phyloP scores from a whole-genome alignment of 2,888 invertebrate genomes.

The Sceliomorpha sp. region DNA sequence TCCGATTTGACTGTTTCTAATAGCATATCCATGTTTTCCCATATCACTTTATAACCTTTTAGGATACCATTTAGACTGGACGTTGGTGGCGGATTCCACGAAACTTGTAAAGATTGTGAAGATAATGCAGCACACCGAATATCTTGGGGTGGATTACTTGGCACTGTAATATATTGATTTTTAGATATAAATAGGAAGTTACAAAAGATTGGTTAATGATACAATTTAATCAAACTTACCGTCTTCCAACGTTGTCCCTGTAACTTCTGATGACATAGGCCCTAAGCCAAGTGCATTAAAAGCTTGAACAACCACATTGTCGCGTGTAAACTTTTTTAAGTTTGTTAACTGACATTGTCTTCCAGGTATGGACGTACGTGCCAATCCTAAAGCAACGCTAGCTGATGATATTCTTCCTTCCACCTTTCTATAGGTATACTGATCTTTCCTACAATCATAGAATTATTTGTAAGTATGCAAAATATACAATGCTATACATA shows the following conservation, averaged over 20 bases:
- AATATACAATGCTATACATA: too few relatives aligned
- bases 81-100: constrained; percentile 91
- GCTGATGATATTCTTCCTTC: constrained; percentile 77
- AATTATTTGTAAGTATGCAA: too few relatives aligned
- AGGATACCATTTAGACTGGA: constrained; percentile 92
- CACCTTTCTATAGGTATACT: constrained; percentile 76
- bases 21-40: constrained; percentile 76
- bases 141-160: constrained; percentile 91
- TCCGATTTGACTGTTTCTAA: constrained; percentile 76
- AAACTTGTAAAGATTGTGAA: constrained; percentile 91
- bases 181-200: neutral
- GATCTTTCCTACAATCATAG: constrained; percentile 61
- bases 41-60: constrained; percentile 90
- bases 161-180: constrained; percentile 82
- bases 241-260: constrained; percentile 82
- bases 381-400: constrained; percentile 74
- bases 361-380: constrained; percentile 76
- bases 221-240: too few relatives aligned
- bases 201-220: too few relatives aligned
- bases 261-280: constrained; percentile 81
- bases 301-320: constrained; percentile 81
- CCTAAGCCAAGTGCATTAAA: constrained; percentile 82
- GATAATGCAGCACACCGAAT: constrained; percentile 90
- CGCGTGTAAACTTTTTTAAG: constrained; percentile 82
- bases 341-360: constrained; percentile 76